Percentiles rank a stretch among this genome's conserved stretches.
Conservation (phyloP, 1,140 invertebrate species). For the Nebria ingens region DNA sequence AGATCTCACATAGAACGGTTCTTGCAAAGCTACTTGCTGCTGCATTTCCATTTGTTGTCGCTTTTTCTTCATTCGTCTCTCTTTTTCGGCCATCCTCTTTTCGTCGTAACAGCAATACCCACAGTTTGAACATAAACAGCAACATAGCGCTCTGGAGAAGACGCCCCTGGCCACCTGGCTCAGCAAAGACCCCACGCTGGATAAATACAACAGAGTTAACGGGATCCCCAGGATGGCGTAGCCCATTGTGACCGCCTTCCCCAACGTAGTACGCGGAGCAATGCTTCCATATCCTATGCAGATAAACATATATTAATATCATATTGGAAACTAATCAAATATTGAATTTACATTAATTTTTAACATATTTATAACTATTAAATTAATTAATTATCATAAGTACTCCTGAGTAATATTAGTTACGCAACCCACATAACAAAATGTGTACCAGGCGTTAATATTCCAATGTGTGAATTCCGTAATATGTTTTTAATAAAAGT, state of each 20-base stretch:
- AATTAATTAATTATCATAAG: too few relatives aligned
- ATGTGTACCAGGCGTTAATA: too few relatives aligned
- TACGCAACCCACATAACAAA: too few relatives aligned
- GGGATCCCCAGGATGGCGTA: conserved; percentile 88
- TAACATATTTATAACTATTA: too few relatives aligned
- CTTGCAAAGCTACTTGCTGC: conserved; percentile 58
- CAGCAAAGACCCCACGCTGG: conserved; percentile 70
- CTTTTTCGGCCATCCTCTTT: conserved; percentile 65
- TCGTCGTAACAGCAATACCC: conserved; percentile 80
- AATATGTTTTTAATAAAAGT: too few relatives aligned
- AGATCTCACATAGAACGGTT: conserved; percentile 68
- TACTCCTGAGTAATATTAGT: too few relatives aligned
- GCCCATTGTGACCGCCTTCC: conserved; percentile 75
- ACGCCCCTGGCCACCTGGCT: conserved; percentile 77
- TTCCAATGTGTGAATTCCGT: too few relatives aligned
- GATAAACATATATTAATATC: conserved; percentile 12
- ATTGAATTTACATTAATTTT: too few relatives aligned
- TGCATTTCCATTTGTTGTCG: conserved; percentile 64
- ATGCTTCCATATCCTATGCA: conserved; percentile 78
- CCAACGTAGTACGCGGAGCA: conserved; percentile 65
- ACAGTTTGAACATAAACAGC: conserved; percentile 73
- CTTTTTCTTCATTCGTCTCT: conserved; percentile 62
- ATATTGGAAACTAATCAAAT: too few relatives aligned
- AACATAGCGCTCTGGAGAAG: conserved; percentile 72
- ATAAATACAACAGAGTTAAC: conserved; percentile 78